A percentile compares a stretch with the other conserved stretches of the same genome.
Conservation (phyloP, 2,113 vertebrate species). For the Crotalus horridus region DNA sequence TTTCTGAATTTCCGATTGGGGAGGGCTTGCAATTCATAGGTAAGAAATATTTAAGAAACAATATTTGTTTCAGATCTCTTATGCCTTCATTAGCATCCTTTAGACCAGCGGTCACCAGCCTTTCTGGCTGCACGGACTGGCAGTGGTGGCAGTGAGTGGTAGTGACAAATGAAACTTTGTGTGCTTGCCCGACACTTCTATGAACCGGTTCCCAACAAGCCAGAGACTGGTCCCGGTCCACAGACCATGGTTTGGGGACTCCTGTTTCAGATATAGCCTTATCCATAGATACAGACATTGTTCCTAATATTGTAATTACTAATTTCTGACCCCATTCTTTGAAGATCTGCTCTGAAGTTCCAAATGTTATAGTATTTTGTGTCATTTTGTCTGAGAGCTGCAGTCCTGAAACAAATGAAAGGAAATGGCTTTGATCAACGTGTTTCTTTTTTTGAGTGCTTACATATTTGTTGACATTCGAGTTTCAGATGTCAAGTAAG, state of each 20-base stretch:
- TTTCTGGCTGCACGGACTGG: not conserved
- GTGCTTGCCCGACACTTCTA: not conserved
- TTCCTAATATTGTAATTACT: not conserved
- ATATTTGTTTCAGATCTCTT: not conserved
- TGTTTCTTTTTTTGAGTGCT: not conserved
- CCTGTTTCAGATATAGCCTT: not conserved
- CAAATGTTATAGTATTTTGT: not conserved
- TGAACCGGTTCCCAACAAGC: not conserved
- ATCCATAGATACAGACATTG: not conserved
- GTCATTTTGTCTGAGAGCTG: not conserved
- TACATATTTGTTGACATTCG: constrained; percentile 16
- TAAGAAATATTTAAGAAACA: constrained; percentile 69
- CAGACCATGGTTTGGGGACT: no score
- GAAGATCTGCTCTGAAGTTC: not conserved
- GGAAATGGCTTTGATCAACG: not conserved
- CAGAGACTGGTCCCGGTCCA: accelerated
- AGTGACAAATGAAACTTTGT: not conserved
- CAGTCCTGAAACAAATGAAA: not conserved
- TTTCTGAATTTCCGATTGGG: constrained; percentile 70
- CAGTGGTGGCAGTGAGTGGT: not conserved
- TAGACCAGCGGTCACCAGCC: not conserved
- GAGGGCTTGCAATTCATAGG: constrained; percentile 60
- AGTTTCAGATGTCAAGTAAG: not conserved
- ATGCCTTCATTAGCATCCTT: not conserved
- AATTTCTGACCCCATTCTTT: not conserved